Percentiles rank a stretch among this genome's conserved stretches.
phyloP scores from a whole-genome alignment of 2,113 vertebrate genomes.

The Calonectris borealis region DNA sequence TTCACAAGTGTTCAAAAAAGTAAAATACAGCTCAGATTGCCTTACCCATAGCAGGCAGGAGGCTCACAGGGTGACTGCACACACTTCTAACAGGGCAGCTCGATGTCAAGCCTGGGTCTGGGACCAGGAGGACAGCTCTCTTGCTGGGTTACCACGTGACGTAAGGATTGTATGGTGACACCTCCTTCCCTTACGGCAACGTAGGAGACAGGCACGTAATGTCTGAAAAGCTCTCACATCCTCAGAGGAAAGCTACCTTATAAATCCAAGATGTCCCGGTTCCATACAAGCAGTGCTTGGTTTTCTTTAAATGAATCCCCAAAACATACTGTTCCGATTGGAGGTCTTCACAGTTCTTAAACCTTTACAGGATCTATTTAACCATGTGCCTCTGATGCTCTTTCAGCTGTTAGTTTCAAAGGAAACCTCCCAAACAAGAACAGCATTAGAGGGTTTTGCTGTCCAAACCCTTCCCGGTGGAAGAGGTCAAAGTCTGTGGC shows the following conservation, averaged over 20 bases:
- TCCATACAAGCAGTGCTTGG: background rate
- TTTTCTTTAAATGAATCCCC: background rate
- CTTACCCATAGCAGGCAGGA: background rate
- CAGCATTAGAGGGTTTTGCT: background rate
- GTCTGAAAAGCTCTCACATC: background rate
- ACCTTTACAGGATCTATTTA: background rate
- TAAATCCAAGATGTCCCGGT: background rate
- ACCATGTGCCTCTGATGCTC: background rate
- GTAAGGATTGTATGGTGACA: background rate
- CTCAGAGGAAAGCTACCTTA: background rate
- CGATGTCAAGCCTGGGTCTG: background rate
- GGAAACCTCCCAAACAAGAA: background rate
- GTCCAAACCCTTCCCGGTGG: background rate
- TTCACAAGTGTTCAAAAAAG: background rate
- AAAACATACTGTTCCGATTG: background rate
- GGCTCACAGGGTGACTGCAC: background rate
- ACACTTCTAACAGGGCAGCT: background rate
- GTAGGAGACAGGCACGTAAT: fast-evolving
- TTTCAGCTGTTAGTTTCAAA: background rate
- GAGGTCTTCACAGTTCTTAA: background rate
- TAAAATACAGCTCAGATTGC: background rate
- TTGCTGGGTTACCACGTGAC: background rate
- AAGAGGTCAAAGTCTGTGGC: background rate
- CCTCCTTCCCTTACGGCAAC: background rate
- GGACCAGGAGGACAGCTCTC: background rate